phyloP scores from a whole-genome alignment of 2,797 vertebrate species.

The Trichosurus vulpecula region DNA sequence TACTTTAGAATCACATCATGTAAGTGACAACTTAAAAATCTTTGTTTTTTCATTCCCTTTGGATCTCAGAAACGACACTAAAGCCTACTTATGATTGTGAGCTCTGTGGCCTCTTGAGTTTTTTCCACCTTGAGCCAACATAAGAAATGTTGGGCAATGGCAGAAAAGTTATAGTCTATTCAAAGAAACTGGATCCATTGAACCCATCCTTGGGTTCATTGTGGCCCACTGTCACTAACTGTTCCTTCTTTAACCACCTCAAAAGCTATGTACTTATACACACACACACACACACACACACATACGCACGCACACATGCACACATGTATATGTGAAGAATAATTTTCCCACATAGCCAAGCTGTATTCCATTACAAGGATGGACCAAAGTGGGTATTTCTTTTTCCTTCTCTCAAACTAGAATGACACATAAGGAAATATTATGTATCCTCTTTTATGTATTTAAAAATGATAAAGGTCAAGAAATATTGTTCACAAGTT shows the following conservation, averaged over 20 bases:
- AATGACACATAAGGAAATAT: neutral
- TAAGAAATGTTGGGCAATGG: neutral
- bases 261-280: neutral
- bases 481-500: neutral
- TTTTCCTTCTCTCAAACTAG: neutral
- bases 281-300: too few species aligned
- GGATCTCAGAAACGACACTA: neutral
- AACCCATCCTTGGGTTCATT: neutral
- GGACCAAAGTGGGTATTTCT: neutral
- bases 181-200: neutral
- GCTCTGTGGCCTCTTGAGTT: neutral
- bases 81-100: neutral
- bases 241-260: neutral
- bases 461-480: neutral
- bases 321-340: neutral
- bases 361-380: neutral
- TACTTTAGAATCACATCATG: neutral
- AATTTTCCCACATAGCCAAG: neutral
- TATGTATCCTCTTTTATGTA: neutral
- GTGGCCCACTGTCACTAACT: neutral
- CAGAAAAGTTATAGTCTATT: neutral
- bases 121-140: neutral
- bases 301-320: too few species aligned
- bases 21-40: neutral
- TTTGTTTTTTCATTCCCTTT: neutral